phyloP scores from a whole-genome alignment of 2,888 invertebrate genomes.

The Apamea monoglypha region DNA sequence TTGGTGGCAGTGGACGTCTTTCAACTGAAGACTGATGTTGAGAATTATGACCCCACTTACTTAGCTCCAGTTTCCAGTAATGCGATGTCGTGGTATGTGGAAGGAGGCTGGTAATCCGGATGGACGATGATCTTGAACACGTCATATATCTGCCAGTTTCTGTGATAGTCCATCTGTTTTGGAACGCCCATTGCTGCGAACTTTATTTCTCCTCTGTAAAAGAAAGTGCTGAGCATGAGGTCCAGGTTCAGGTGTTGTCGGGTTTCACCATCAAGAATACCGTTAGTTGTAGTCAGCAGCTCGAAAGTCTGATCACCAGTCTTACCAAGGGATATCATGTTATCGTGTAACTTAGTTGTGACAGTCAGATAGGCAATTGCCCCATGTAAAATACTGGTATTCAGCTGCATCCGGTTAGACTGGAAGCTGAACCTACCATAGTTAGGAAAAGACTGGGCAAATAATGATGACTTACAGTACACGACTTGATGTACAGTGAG shows the following conservation, averaged over 20 bases:
- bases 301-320: too few relatives aligned
- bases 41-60: constrained; percentile 12
- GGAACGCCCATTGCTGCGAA: constrained; percentile 29
- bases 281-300: too few relatives aligned
- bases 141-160: constrained; percentile 34
- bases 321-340: too few relatives aligned
- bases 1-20: too few relatives aligned
- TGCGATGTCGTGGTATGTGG: constrained; percentile 48
- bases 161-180: neutral
- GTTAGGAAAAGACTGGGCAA: too few relatives aligned
- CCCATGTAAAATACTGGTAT: neutral
- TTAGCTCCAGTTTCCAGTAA: constrained; percentile 18
- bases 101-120: constrained; percentile 26
- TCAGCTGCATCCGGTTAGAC: neutral
- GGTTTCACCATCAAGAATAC: too few relatives aligned
- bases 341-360: too few relatives aligned
- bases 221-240: neutral
- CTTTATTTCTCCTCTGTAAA: constrained; percentile 32
- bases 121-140: constrained; percentile 6
- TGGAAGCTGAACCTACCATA: neutral
- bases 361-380: too few relatives aligned
- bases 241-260: too few relatives aligned
- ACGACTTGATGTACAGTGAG: neutral
- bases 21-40: too few relatives aligned
- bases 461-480: constrained; percentile 12